Evolutionary conservation across 2,888 invertebrate species (phyloP), one percentile per base, ranked within the genome.

Genomic region (Eupithecia abbreviata): DNA sequence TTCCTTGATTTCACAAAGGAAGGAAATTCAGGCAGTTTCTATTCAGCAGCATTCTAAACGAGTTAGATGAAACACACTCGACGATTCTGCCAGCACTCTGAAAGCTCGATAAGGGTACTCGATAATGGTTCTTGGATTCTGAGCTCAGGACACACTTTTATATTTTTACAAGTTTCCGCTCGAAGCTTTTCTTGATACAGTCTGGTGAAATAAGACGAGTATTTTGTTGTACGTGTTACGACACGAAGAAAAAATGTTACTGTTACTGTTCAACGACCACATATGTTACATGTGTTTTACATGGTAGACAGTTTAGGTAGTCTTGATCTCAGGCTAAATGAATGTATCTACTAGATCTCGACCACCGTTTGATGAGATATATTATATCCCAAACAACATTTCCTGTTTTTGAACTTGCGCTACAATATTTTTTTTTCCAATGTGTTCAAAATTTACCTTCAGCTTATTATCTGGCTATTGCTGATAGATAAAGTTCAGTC

Each of bases 51-150:
- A 70, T 82, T 82, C 80, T 81, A 82, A 83, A 83, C 84, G 81
- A 81, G 77, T 83, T 83, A 83, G 85, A 87, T 85, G 82, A 83
- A 86, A 82, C 83, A 83, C 80, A 83, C 80, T 79, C 76, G 80
- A 86, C 45, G 80, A 85, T 90, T 85, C 89, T 73, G 87, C 90
- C 85, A 79, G 79, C 77, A 76, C 79, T 81, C 85, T 88, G 87
- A 90, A 89, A 90, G 90, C 87, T 86, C 85, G 85, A 85, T 86
- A 84, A 85, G 86, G 88, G 85, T 85, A 84, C 86, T 85, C 86
- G 85, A 88, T 89, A 88, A 89, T 89, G 87, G 85, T 86, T 83
- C 82, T 82, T 78, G 76, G 83, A 86, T 83, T 82, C 86, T 83
- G 82, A 82, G 67, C 43, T 68, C 45, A 68, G 45, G n/a, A n/a